A percentile compares a stretch with the other conserved stretches of the same genome.
Conservation (phyloP, 2,888 invertebrate species). For the Adineta ricciae region DNA sequence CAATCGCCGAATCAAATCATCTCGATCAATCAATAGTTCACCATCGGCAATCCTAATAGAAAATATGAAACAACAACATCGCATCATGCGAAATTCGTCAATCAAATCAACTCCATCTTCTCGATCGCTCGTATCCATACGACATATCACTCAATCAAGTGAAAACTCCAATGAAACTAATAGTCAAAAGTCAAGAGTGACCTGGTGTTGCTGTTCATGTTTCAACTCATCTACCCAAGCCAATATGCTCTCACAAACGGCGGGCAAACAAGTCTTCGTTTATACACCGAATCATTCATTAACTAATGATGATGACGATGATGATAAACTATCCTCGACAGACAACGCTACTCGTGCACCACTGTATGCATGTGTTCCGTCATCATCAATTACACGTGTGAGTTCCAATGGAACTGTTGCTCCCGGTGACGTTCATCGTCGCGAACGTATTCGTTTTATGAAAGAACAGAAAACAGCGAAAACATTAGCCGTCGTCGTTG, state of each 20-base stretch:
- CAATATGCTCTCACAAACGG: neutral
- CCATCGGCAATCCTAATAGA: neutral
- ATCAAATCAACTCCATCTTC: neutral
- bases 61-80: neutral
- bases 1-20: neutral
- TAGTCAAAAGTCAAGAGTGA: neutral
- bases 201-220: neutral
- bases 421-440: conserved; percentile 14
- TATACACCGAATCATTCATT: neutral
- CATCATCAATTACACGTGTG: neutral
- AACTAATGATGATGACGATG: conserved; percentile 14
- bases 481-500: conserved; percentile 73
- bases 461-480: conserved; percentile 78
- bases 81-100: neutral
- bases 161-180: neutral
- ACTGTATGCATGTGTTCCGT: neutral
- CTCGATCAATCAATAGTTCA: neutral
- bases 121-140: neutral
- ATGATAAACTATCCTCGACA: neutral
- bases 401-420: neutral
- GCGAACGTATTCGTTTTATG: conserved; percentile 51
- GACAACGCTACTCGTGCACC: neutral
- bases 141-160: neutral
- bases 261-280: neutral
- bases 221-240: neutral